Base-by-base conservation (phyloP, 2,797 vertebrate genomes). In the Hapalemur alaotrensis region DNA sequence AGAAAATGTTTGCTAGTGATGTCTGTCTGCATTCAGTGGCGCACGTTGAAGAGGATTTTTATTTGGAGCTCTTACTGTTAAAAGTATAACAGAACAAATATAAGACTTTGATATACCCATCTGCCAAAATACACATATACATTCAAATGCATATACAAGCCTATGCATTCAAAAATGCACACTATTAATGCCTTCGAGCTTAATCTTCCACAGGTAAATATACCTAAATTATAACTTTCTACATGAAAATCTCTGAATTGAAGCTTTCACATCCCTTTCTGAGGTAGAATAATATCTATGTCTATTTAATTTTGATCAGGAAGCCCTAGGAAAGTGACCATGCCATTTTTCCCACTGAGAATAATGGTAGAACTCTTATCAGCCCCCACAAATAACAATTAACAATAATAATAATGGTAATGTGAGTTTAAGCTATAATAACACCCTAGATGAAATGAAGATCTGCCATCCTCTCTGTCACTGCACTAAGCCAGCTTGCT, bases 391-490 rank as follows among this genome's bases (percentile, higher is more conserved):
- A 88, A 96, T 88, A 95, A 92, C 88, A 97, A 95, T 97, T 98
- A 96, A 61, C 80, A 82, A 63, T 89, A 89, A 92, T 97, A 97
- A 97, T 98, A 92, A 97, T 83, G 87, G 78, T 95, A 67, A 95
- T 96, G 41, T 91, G 52, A 70, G 52, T 86, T 85, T 93, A 79
- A 95, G 85, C 95, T 94, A 41, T 98, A 98, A 98, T 97, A 94
- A 97, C 83, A 97, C 89, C 76, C 97, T 98, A 83, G 85, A 97
- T 97, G 89, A 97, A 98, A 96, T 97, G 90, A 98, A 96, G 95
- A 85, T 86, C 92, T 97, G 95, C 91, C 70, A 90, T 96, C 94
- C 79, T 95, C 93, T 95, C 96, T 90, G 80, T 93, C 88, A 89
- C 75, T 95, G 50, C 10, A 4, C 89, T 91, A 80, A 96, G 97